phyloP scores from a whole-genome alignment of 2,888 invertebrate species.

The Toxonevra muliebris region DNA sequence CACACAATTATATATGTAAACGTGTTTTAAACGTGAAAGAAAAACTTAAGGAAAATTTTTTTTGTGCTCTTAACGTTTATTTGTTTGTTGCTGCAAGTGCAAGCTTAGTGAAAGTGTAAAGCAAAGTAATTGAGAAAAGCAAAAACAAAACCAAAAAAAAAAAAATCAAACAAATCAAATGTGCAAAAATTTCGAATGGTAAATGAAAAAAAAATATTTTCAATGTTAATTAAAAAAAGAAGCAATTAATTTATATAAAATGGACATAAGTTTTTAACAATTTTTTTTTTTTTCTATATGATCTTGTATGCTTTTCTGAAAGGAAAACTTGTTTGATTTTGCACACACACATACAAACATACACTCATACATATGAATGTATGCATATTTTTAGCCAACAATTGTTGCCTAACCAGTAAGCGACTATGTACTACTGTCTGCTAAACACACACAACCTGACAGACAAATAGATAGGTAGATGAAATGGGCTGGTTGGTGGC shows the following conservation, averaged over 20 bases:
- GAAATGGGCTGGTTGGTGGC: no score
- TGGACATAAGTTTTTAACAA: no score
- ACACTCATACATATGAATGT: no score
- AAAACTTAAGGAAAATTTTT: slow-evolving; percentile 1
- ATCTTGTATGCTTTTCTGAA: not conserved
- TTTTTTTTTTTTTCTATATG: no score
- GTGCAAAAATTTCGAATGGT: not conserved
- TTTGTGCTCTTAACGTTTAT: not conserved
- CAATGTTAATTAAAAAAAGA: no score
- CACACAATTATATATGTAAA: not conserved
- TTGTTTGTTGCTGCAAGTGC: slow-evolving; percentile 14
- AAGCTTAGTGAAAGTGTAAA: slow-evolving; percentile 19
- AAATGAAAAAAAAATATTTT: no score
- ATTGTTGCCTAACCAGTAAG: slow-evolving; percentile 32
- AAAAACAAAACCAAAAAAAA: no score
- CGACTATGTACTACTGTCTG: no score
- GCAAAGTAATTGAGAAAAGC: not conserved
- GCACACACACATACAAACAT: not conserved
- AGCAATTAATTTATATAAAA: no score
- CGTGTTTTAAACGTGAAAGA: not conserved
- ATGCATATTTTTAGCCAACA: not conserved
- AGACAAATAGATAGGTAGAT: no score
- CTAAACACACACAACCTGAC: no score
- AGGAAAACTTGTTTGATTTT: slow-evolving; percentile 26
- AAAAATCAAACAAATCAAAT: no score